These are phyloP conservation scores for Lasioglossum marginatum DNA, from an alignment of 2,888 invertebrate genomes.

Conservation along the genomic window DNA sequence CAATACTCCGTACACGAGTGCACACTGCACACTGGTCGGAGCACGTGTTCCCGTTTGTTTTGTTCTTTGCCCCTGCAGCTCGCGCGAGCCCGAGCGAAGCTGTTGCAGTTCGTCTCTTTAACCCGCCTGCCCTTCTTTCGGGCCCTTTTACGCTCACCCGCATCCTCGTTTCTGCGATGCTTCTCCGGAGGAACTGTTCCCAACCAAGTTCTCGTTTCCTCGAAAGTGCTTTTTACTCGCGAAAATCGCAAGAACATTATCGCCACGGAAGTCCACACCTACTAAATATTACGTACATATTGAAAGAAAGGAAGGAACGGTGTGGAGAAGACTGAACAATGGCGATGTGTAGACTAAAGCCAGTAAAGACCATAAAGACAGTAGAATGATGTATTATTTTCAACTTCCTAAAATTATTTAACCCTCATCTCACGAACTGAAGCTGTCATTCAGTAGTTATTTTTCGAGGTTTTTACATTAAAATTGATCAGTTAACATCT, in stretches of 20 bases:
- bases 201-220: background rate
- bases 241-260: background rate
- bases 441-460: no score
- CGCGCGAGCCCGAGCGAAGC: background rate
- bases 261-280: background rate
- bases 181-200: background rate
- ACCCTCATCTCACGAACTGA: no score
- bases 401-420: background rate
- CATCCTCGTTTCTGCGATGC: background rate
- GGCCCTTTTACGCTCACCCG: background rate
- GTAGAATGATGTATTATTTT: background rate
- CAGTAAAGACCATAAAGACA: background rate
- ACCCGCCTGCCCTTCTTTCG: background rate
- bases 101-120: background rate
- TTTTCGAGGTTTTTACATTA: no score
- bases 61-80: slow-evolving; percentile 53
- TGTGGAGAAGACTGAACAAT: background rate
- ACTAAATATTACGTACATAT: background rate
- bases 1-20: slow-evolving; percentile 76
- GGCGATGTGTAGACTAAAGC: background rate
- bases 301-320: background rate
- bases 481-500: no score
- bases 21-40: slow-evolving; percentile 57
- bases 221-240: background rate
- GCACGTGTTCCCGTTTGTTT: slow-evolving; percentile 74